Conservation (phyloP, 2,797 vertebrate genomes). For the Morelia viridis region DNA sequence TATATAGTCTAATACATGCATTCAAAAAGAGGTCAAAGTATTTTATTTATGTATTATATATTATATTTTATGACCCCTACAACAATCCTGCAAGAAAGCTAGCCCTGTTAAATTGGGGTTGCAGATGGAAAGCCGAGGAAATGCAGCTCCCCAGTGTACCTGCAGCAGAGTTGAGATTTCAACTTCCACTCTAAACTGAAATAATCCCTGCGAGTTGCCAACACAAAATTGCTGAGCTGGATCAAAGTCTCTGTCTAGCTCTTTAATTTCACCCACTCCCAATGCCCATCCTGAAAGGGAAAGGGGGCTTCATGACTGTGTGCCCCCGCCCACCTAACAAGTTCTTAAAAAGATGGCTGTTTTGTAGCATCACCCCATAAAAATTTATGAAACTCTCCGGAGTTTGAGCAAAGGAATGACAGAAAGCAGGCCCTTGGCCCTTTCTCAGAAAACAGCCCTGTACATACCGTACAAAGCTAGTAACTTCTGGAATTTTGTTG, state of each 20-base stretch:
- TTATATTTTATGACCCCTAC: background rate
- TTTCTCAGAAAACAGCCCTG: background rate
- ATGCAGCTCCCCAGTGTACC: background rate
- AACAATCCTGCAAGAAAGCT: background rate
- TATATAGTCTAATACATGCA: background rate
- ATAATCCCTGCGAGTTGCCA: background rate
- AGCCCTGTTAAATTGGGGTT: background rate
- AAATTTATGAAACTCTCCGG: accelerated
- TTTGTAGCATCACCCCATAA: background rate
- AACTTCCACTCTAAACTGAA: background rate
- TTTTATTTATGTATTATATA: background rate
- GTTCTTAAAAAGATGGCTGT: background rate
- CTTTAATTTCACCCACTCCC: no score
- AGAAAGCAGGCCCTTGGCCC: accelerated
- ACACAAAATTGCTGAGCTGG: background rate
- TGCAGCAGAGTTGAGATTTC: background rate
- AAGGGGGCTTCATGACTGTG: background rate
- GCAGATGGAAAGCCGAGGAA: background rate
- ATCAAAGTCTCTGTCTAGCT: background rate
- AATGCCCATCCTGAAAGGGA: background rate
- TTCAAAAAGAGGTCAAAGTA: background rate
- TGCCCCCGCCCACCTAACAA: background rate
- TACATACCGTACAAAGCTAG: background rate
- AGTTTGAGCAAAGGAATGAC: accelerated
- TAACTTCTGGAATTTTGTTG: conserved; percentile 23